These are phyloP conservation scores for Phanerotoma sp. DNA, from an alignment of 2,888 invertebrate genomes.

Conservation along the genomic window DNA sequence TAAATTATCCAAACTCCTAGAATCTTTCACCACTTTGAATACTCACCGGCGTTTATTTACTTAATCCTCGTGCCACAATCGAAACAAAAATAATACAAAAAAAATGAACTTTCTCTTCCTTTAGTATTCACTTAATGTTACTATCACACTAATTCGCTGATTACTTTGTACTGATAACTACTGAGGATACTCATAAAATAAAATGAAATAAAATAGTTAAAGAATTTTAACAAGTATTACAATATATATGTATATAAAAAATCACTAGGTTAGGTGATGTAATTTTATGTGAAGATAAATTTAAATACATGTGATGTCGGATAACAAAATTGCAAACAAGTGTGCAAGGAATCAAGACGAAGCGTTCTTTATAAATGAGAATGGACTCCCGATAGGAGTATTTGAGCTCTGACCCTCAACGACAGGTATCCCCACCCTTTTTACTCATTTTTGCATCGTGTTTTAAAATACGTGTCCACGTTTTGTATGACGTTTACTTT, in stretches of 20 bases:
- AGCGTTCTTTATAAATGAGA: conserved; percentile 30
- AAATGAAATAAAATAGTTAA: background rate
- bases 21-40: no score
- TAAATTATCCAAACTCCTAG: background rate
- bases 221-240: no score
- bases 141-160: no score
- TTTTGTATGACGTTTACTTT: conserved; percentile 6
- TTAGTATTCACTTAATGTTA: no score
- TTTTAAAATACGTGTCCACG: conserved; percentile 5
- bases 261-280: no score
- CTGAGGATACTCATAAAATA: no score
- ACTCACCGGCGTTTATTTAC: background rate
- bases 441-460: conserved; percentile 6
- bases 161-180: no score
- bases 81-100: background rate
- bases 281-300: conserved; percentile 1
- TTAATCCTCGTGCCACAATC: background rate
- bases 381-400: conserved; percentile 23
- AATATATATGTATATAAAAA: no score
- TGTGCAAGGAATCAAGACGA: conserved; percentile 15
- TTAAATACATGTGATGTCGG: conserved; percentile 9
- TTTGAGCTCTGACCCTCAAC: conserved; percentile 40
- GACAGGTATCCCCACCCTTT: conserved; percentile 9
- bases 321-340: background rate
- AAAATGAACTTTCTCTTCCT: no score